A percentile compares a stretch with the other conserved stretches of the same genome.
These are phyloP conservation scores for Coelopa pilipes DNA, from an alignment of 2,888 invertebrate genomes.

Conservation along the genomic window DNA sequence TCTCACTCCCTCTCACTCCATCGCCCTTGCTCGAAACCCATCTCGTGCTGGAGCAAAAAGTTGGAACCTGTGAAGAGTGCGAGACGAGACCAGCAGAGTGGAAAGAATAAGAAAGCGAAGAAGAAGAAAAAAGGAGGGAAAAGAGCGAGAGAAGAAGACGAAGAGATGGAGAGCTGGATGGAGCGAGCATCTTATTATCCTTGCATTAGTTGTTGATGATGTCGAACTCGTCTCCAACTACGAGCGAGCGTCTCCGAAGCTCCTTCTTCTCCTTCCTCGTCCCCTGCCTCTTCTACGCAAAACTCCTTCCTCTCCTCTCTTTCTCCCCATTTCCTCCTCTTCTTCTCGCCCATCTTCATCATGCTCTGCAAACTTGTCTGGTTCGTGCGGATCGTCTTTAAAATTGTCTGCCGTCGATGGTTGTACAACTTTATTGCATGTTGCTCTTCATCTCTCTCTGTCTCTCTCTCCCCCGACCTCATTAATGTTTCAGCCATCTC, in stretches of 20 bases:
- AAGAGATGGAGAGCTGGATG: conserved; percentile 6
- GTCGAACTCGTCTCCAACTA: conserved; percentile 21
- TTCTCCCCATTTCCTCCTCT: neutral
- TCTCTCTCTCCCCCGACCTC: neutral
- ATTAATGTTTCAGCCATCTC: no score
- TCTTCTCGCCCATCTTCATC: conserved; percentile 5
- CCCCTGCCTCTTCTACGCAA: no score
- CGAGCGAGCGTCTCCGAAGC: no score
- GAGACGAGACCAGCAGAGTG: neutral
- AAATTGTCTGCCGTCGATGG: neutral
- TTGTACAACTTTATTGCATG: conserved; percentile 2
- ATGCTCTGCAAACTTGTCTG: neutral
- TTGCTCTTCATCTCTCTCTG: neutral
- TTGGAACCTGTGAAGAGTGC: conserved; percentile 38
- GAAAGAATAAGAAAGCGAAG: conserved; percentile 1
- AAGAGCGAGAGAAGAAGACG: neutral
- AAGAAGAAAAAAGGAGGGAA: neutral
- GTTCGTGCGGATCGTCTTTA: neutral
- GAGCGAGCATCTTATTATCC: conserved; percentile 35
- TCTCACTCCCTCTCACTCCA: neutral
- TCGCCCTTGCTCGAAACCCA: neutral
- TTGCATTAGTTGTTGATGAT: conserved; percentile 37
- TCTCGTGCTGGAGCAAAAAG: conserved; percentile 34
- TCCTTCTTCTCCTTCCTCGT: no score
- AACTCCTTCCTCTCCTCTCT: no score